phyloP scores from a whole-genome alignment of 2,888 invertebrate genomes.

The Mimas tiliae region DNA sequence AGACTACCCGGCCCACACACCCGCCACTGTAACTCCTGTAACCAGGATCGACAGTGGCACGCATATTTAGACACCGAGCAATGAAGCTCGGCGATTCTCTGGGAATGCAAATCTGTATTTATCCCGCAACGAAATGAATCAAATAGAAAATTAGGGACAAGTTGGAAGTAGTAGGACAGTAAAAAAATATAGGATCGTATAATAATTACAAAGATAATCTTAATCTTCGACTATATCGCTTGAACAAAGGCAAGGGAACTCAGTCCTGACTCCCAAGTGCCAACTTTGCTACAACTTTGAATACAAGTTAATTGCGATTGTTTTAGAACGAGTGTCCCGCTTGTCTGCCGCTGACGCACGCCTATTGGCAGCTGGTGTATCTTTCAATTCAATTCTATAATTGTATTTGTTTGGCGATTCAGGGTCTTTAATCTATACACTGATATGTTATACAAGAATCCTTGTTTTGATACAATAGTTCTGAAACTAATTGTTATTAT shows the following conservation, averaged over 20 bases:
- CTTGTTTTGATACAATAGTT: neutral
- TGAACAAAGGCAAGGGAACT: neutral
- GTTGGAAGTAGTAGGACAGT: neutral
- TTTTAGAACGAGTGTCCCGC: slow-evolving; percentile 1
- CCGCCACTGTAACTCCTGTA: no score
- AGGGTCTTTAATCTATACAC: neutral
- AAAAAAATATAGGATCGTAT: neutral
- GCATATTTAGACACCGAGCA: no score
- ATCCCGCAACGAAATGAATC: no score
- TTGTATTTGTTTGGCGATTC: neutral
- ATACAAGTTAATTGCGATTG: slow-evolving; percentile 19
- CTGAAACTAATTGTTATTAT: neutral
- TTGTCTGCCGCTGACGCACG: neutral
- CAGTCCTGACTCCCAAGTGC: neutral
- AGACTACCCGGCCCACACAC: no score
- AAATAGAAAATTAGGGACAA: no score
- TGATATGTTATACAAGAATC: neutral
- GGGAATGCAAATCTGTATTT: no score
- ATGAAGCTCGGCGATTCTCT: no score
- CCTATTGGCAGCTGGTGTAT: slow-evolving; percentile 3
- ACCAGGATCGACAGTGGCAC: no score
- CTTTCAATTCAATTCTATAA: slow-evolving; percentile 4
- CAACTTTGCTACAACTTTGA: slow-evolving; percentile 16
- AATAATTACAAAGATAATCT: neutral
- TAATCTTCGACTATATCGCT: neutral